Evolutionary conservation across 2,797 vertebrate species (phyloP).

Genomic region (Phoebastria nigripes): DNA sequence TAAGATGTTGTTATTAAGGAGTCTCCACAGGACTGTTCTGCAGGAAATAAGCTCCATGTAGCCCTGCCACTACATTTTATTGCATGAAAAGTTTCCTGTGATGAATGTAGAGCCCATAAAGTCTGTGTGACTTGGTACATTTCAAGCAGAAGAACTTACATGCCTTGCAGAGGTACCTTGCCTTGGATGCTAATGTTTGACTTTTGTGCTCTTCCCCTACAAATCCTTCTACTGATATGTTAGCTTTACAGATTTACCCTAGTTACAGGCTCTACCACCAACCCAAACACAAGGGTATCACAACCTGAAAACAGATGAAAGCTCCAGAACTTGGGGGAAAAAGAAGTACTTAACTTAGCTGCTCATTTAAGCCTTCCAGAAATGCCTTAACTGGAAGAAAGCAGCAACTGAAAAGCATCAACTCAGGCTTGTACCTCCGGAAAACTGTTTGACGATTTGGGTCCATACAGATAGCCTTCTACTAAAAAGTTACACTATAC

Average conservation of each 20-base stretch:
- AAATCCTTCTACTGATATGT: background rate
- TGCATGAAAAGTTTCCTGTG: background rate
- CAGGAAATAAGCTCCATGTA: background rate
- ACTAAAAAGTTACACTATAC: background rate
- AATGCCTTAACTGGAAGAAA: background rate
- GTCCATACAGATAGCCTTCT: background rate
- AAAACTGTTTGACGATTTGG: background rate
- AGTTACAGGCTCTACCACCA: background rate
- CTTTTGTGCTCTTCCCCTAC: background rate
- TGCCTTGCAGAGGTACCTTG: background rate
- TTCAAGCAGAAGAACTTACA: background rate
- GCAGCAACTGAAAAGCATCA: background rate
- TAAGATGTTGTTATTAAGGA: background rate
- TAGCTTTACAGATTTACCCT: background rate
- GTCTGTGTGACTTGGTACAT: too few species aligned
- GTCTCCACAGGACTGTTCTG: background rate
- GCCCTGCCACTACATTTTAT: background rate
- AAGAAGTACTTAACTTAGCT: background rate
- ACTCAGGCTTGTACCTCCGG: background rate
- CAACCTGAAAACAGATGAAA: background rate
- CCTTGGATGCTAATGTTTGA: background rate
- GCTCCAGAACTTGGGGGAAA: background rate
- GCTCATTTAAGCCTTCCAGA: background rate
- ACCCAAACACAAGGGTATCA: background rate
- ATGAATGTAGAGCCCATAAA: background rate